phyloP scores from a whole-genome alignment of 2,797 vertebrate species.

The Xiphophorus birchmanni region DNA sequence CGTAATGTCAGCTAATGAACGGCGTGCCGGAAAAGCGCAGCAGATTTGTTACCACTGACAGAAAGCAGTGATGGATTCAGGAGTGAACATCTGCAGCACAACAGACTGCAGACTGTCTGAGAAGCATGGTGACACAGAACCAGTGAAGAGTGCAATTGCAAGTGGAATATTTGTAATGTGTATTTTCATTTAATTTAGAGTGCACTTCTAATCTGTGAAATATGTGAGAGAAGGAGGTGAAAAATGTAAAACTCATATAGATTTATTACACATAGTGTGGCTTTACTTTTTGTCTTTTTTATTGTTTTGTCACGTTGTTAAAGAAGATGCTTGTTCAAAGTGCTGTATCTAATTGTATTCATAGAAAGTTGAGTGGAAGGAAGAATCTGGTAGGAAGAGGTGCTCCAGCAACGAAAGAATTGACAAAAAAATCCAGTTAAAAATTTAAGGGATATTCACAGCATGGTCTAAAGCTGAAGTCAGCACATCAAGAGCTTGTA shows the following conservation, averaged over 20 bases:
- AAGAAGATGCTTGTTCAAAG: background rate
- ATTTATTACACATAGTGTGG: background rate
- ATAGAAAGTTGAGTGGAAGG: background rate
- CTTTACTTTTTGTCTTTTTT: background rate
- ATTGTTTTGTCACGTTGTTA: background rate
- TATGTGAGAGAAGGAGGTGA: background rate
- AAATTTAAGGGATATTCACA: background rate
- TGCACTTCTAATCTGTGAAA: background rate
- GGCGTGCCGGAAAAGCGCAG: slow-evolving; percentile 80
- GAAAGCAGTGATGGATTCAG: slow-evolving; percentile 82
- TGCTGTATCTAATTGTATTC: background rate
- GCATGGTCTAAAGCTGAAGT: background rate
- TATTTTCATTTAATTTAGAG: background rate
- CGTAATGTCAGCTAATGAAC: slow-evolving; percentile 84
- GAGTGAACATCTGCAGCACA: slow-evolving; percentile 61
- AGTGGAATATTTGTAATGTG: background rate
- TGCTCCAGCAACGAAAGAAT: background rate
- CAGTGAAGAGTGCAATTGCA: slow-evolving; percentile 21
- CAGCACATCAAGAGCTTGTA: background rate
- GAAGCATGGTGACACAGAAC: slow-evolving; percentile 27
- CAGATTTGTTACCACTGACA: slow-evolving; percentile 80
- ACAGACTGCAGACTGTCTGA: slow-evolving; percentile 38
- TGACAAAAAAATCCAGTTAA: background rate
- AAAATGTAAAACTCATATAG: background rate
- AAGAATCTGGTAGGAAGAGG: background rate